Evolutionary conservation across 2,888 invertebrate species (phyloP).

Genomic region (Argyresthia albistria): DNA sequence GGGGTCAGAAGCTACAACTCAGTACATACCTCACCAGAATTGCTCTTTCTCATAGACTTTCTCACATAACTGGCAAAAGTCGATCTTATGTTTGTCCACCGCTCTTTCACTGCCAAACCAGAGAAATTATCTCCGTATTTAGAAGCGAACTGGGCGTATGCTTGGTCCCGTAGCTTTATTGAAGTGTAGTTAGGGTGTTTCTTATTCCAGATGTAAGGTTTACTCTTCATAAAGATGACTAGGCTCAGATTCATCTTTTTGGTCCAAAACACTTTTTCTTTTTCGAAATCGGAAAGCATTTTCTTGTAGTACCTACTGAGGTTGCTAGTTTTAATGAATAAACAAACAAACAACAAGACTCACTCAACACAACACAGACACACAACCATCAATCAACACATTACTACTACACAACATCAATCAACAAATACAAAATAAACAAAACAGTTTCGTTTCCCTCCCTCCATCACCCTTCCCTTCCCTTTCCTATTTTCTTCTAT

Average conservation of each 20-base stretch:
- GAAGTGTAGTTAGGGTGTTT: slow-evolving; percentile 58
- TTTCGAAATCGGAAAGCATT: slow-evolving; percentile 53
- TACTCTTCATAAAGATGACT: slow-evolving; percentile 48
- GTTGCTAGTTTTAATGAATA: too few relatives aligned
- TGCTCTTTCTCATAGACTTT: slow-evolving; percentile 33
- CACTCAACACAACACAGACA: too few relatives aligned
- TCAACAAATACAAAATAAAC: too few relatives aligned
- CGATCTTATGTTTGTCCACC: slow-evolving; percentile 62
- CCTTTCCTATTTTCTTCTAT: too few relatives aligned
- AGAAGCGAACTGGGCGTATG: slow-evolving; percentile 50
- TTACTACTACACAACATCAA: too few relatives aligned
- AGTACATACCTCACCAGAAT: slow-evolving; percentile 24
- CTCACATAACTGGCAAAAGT: slow-evolving; percentile 56
- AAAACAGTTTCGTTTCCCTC: too few relatives aligned
- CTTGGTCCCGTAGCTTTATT: slow-evolving; percentile 37
- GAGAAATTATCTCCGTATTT: slow-evolving; percentile 51
- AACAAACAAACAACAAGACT: too few relatives aligned
- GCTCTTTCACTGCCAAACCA: slow-evolving; percentile 55
- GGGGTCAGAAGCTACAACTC: background rate
- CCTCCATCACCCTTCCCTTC: too few relatives aligned
- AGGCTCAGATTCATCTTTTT: slow-evolving; percentile 55
- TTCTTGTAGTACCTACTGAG: background rate
- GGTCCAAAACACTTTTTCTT: slow-evolving; percentile 63
- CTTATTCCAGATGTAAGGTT: slow-evolving; percentile 56
- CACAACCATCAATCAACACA: too few relatives aligned